Evolutionary conservation across 2,888 invertebrate species (phyloP), one percentile per base, ranked within the genome.

Genomic region (Tyria jacobaeae): DNA sequence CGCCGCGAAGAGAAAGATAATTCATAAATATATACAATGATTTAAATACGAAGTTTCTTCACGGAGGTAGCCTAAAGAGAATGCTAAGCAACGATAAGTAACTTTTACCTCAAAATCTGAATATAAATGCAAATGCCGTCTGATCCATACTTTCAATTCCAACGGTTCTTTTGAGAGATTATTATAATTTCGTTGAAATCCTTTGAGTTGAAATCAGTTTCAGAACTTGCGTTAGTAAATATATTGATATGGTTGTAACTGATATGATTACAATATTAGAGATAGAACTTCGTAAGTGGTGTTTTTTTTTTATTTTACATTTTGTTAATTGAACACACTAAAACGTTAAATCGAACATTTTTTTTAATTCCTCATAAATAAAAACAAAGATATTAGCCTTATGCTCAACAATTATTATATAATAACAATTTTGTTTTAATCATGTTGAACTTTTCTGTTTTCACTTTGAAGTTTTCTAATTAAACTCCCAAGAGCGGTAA

Each of bases 81-180:
- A 86, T 84, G 83, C 81, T 83, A 84, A 87, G 85, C 81, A 84
- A 81, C 79, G 86, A 86, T 89, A 88, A 91, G 89, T 89, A 89
- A 90, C 89, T 91, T 88, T 83, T 85, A 87, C 85, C 86, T 86
- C 84, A 72, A 84, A 88, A 87, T 87, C 86, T 85, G 90, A 91
- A 91, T 92, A 89, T 90, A 91, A 92, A 92, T 91, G 90, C 86
- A 88, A 92, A 92, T 90, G 76, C 84, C 78, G 81, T 76, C 88
- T 89, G 88, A 92, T 90, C 91, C 89, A 89, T 88, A 90, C 88
- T 89, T 89, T 86, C 89, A 89, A 90, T 90, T 85, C 70, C 66
- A 56, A 70, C 86, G 83, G 84, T 88, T 87, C 88, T 88, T 89
- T 88, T 83, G 82, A 85, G 81, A 87, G 91, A 91, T 91, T 92